These are phyloP conservation scores for Rhagonycha lutea DNA, from an alignment of 2,888 invertebrate species.

Conservation along the genomic window DNA sequence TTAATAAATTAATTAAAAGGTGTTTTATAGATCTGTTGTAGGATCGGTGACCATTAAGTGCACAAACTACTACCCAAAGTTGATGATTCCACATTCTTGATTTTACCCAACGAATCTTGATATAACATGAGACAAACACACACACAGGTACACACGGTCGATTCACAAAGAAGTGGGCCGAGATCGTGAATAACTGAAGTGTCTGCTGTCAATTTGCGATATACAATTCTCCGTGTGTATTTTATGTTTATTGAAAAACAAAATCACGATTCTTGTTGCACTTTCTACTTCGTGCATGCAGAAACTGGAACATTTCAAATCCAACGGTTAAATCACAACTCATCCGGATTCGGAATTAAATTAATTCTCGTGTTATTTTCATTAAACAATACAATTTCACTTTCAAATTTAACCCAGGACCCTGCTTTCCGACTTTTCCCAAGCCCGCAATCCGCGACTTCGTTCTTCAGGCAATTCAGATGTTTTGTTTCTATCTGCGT, in stretches of 20 bases:
- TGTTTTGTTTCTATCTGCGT: too few relatives aligned
- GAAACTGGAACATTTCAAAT: slow-evolving; percentile 28
- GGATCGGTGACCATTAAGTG: slow-evolving; percentile 25
- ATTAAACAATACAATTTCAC: background rate
- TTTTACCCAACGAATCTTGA: slow-evolving; percentile 22
- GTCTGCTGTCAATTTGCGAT: slow-evolving; percentile 34
- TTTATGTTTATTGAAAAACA: slow-evolving; percentile 31
- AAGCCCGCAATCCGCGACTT: too few relatives aligned
- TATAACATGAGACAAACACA: slow-evolving; percentile 11
- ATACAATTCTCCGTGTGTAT: slow-evolving; percentile 33
- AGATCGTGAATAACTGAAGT: slow-evolving; percentile 34
- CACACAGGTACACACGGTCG: slow-evolving; percentile 14
- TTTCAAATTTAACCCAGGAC: background rate
- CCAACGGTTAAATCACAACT: slow-evolving; percentile 21
- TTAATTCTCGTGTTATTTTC: background rate
- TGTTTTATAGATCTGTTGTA: slow-evolving; percentile 27
- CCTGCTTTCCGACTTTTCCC: background rate
- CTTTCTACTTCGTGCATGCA: slow-evolving; percentile 34
- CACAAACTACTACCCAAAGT: slow-evolving; percentile 26
- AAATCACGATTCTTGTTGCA: slow-evolving; percentile 33
- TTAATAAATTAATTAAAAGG: slow-evolving; percentile 27
- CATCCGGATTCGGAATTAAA: slow-evolving; percentile 11
- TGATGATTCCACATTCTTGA: slow-evolving; percentile 32
- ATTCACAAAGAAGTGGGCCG: slow-evolving; percentile 30
- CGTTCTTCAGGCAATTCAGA: too few relatives aligned